A percentile compares a stretch with the other conserved stretches of the same genome.
Evolutionary conservation across 1,140 invertebrate species (phyloP).

Genomic region (Pachypeltis micranthus): DNA sequence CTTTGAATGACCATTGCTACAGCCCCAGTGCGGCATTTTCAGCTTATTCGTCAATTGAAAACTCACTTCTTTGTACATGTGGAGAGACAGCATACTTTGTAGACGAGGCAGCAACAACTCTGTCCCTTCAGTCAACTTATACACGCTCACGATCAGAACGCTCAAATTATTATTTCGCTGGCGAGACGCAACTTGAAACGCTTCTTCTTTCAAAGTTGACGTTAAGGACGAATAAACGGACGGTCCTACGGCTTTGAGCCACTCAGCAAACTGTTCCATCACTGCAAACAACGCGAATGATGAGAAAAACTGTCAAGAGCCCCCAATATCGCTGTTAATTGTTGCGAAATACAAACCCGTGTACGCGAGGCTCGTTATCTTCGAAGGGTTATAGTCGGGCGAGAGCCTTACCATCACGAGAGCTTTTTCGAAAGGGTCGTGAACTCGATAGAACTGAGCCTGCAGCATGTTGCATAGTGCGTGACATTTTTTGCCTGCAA

Average conservation of each 20-base stretch:
- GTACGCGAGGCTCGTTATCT: slow-evolving; percentile 11
- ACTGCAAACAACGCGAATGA: no score
- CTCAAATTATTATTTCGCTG: slow-evolving; percentile 41
- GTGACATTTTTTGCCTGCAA: slow-evolving; percentile 19
- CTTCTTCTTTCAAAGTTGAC: slow-evolving; percentile 43
- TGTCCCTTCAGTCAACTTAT: slow-evolving; percentile 40
- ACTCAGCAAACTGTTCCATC: slow-evolving; percentile 45
- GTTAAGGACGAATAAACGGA: slow-evolving; percentile 35
- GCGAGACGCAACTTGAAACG: slow-evolving; percentile 44
- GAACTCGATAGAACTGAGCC: neutral
- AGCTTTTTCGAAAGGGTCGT: slow-evolving; percentile 10
- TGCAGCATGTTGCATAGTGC: slow-evolving; percentile 12
- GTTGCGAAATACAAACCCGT: no score
- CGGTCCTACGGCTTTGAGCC: slow-evolving; percentile 33
- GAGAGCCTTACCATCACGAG: slow-evolving; percentile 1
- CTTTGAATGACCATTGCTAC: no score
- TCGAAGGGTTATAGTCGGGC: slow-evolving; percentile 14
- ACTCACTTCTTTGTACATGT: slow-evolving; percentile 47
- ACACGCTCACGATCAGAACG: slow-evolving; percentile 44
- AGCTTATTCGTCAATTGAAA: no score
- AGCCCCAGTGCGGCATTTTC: no score
- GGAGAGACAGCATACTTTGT: slow-evolving; percentile 38
- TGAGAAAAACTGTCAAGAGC: no score
- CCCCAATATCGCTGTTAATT: no score
- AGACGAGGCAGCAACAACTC: slow-evolving; percentile 42